These are phyloP conservation scores for Ochlodes sylvanus DNA, from an alignment of 2,888 invertebrate genomes.

Conservation along the genomic window DNA sequence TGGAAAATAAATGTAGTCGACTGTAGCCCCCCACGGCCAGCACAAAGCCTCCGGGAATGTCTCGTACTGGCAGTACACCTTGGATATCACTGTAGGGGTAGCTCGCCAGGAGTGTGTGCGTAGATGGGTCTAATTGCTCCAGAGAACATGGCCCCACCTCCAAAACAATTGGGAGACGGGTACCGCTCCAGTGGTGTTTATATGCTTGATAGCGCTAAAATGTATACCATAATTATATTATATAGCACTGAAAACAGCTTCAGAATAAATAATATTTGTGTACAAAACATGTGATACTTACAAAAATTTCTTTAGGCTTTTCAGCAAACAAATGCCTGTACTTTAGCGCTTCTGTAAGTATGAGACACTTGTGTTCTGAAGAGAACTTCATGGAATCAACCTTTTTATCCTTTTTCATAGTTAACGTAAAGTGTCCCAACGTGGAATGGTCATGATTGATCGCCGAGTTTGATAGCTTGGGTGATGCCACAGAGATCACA, in stretches of 20 bases:
- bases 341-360: constrained; percentile 95
- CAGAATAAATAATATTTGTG: too few species aligned
- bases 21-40: constrained; percentile 96
- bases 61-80: constrained; percentile 88
- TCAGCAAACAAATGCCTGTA: constrained; percentile 92
- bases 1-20: constrained; percentile 95
- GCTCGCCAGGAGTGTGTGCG: constrained; percentile 90
- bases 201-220: constrained; percentile 93
- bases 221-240: background rate
- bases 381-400: constrained; percentile 98
- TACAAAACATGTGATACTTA: constrained; percentile 70
- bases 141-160: constrained; percentile 97
- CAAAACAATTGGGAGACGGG: constrained; percentile 92
- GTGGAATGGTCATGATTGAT: constrained; percentile 81
- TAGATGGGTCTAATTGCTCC: constrained; percentile 95
- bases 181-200: constrained; percentile 99
- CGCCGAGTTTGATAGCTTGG: constrained; percentile 82
- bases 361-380: constrained; percentile 96
- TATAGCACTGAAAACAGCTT: background rate
- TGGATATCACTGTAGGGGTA: constrained; percentile 79
- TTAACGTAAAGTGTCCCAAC: constrained; percentile 86
- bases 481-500: constrained; percentile 89
- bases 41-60: constrained; percentile 96
- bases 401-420: constrained; percentile 95
- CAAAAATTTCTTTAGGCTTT: constrained; percentile 91